A percentile compares a stretch with the other conserved stretches of the same genome.
phyloP scores from a whole-genome alignment of 2,113 vertebrate genomes.

The Hippoglossus stenolepis region DNA sequence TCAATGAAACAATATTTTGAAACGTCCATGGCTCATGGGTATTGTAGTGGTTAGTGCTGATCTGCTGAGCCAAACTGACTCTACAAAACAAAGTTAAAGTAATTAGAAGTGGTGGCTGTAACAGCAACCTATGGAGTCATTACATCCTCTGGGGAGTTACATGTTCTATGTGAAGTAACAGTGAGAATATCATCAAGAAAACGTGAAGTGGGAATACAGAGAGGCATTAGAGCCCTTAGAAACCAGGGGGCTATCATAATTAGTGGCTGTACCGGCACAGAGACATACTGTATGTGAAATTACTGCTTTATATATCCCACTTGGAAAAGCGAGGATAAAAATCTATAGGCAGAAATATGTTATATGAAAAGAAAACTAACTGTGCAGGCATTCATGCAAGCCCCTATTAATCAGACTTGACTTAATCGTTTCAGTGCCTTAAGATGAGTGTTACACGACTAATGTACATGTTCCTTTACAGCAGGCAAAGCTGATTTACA shows the following conservation, averaged over 20 bases:
- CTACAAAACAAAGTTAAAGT: background rate
- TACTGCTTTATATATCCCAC: background rate
- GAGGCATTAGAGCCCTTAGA: background rate
- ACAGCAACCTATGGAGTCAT: background rate
- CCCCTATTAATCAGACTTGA: background rate
- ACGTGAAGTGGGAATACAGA: background rate
- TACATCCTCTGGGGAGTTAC: background rate
- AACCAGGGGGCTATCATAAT: background rate
- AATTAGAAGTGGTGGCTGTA: background rate
- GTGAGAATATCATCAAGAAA: background rate
- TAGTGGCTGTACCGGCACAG: background rate
- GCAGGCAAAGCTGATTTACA: background rate
- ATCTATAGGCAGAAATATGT: background rate
- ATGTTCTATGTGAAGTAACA: background rate
- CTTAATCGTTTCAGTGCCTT: background rate
- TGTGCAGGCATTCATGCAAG: background rate
- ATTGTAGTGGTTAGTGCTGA: background rate
- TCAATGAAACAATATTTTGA: background rate
- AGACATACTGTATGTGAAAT: background rate
- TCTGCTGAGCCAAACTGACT: too few relatives aligned
- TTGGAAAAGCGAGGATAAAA: background rate
- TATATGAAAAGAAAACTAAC: background rate
- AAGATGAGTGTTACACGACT: too few relatives aligned
- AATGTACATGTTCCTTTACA: background rate
- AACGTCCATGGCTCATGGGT: slow-evolving; percentile 1